Conservation (phyloP, 2,797 vertebrate genomes). For the Antennarius maculatus region DNA sequence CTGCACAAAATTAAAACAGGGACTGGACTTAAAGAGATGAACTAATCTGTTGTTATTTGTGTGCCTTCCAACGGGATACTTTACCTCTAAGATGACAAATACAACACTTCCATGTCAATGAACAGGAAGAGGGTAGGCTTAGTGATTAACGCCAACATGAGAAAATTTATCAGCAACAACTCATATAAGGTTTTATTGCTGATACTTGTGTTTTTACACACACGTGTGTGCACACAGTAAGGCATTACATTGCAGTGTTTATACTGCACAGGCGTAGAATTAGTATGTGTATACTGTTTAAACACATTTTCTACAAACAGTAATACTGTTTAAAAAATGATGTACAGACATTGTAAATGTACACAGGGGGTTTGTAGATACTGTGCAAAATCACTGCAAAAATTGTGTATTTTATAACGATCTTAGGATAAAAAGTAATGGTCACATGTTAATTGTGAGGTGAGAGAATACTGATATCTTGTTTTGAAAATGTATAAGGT, state of each 20-base stretch:
- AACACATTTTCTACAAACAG: no score
- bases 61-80: conserved; percentile 13
- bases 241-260: no score
- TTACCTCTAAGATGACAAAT: conserved; percentile 55
- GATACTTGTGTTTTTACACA: neutral
- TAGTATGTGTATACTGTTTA: no score
- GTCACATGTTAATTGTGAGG: neutral
- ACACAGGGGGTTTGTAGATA: no score
- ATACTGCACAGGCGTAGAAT: no score
- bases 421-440: neutral
- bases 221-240: no score
- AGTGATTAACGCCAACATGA: conserved; percentile 23
- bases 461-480: neutral
- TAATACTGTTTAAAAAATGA: no score
- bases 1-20: conserved; percentile 26
- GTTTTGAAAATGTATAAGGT: no score
- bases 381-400: no score
- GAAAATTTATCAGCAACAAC: conserved; percentile 14
- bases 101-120: conserved; percentile 48
- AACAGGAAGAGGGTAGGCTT: conserved; percentile 15
- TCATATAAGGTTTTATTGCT: neutral
- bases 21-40: conserved; percentile 43
- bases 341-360: no score
- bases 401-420: no score
- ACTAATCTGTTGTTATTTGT: conserved; percentile 26